These are phyloP conservation scores for Vireo griseus DNA, from an alignment of 2,797 vertebrate species.

Conservation along the genomic window DNA sequence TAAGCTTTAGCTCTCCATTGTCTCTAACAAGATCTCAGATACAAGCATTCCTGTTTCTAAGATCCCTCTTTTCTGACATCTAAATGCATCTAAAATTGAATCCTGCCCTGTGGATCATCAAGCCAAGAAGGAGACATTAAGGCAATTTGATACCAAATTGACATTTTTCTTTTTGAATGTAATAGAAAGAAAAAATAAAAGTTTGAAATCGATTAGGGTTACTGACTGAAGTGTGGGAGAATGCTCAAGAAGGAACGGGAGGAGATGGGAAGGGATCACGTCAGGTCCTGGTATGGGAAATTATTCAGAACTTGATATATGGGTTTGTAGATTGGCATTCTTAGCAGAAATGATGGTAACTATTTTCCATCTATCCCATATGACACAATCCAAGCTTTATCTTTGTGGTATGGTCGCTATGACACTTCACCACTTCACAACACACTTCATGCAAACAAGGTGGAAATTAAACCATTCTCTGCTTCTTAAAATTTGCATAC, in stretches of 20 bases:
- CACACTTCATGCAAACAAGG: background rate
- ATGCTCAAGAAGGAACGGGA: background rate
- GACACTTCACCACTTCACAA: background rate
- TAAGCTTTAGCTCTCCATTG: background rate
- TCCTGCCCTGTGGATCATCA: background rate
- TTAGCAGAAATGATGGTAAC: background rate
- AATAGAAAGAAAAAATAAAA: background rate
- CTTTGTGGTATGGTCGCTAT: background rate
- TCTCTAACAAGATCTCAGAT: background rate
- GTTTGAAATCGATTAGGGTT: background rate
- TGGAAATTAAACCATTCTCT: background rate
- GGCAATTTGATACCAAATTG: background rate
- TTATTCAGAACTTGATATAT: background rate
- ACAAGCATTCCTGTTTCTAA: background rate
- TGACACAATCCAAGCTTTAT: background rate
- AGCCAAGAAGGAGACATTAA: background rate
- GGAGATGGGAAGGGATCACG: background rate
- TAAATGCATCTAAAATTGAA: background rate
- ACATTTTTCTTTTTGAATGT: background rate
- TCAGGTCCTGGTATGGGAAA: background rate
- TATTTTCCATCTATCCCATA: background rate
- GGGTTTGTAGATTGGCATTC: background rate
- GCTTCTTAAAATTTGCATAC: background rate
- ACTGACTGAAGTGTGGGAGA: background rate
- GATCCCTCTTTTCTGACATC: background rate